Percentiles rank a stretch among this genome's conserved stretches.
These are phyloP conservation scores for Sardinella longiceps DNA, from an alignment of 2,797 vertebrate species.

Conservation along the genomic window DNA sequence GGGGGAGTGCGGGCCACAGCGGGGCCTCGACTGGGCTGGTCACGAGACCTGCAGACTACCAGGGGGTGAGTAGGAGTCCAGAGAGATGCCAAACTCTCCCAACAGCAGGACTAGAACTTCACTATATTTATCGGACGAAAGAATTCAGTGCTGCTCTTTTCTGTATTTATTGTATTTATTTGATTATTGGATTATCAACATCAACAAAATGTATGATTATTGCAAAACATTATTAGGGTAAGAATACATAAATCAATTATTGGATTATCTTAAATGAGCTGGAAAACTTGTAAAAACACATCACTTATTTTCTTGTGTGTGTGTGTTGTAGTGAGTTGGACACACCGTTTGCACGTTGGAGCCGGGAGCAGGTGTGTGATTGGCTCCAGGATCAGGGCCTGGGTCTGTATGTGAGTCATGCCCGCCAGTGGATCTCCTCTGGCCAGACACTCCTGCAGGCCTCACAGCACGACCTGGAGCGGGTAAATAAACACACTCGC, in stretches of 20 bases:
- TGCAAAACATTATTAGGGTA: too few species aligned
- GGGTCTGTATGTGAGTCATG: slow-evolving; percentile 85
- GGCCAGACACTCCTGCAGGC: slow-evolving; percentile 96
- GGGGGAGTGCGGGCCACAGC: slow-evolving; percentile 96
- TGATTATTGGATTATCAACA: too few species aligned
- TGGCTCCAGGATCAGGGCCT: slow-evolving; percentile 96
- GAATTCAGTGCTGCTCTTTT: neutral
- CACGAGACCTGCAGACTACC: slow-evolving; percentile 87
- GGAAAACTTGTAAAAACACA: too few species aligned
- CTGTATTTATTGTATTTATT: too few species aligned
- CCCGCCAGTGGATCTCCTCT: slow-evolving; percentile 90
- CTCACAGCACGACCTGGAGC: slow-evolving; percentile 94
- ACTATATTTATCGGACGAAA: too few species aligned
- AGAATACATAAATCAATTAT: too few species aligned
- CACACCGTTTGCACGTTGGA: slow-evolving; percentile 95
- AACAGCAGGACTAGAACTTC: too few species aligned
- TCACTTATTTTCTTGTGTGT: neutral
- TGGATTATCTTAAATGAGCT: too few species aligned
- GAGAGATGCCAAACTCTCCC: too few species aligned
- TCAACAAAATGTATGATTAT: too few species aligned
- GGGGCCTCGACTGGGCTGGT: slow-evolving; percentile 94
- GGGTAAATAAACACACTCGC: slow-evolving; percentile 79
- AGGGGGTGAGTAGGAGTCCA: slow-evolving; percentile 70
- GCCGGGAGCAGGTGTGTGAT: slow-evolving; percentile 92
- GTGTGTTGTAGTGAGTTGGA: slow-evolving; percentile 86